These are phyloP conservation scores for Xiphophorus maculatus DNA, from an alignment of 2,113 vertebrate species.

Conservation along the genomic window DNA sequence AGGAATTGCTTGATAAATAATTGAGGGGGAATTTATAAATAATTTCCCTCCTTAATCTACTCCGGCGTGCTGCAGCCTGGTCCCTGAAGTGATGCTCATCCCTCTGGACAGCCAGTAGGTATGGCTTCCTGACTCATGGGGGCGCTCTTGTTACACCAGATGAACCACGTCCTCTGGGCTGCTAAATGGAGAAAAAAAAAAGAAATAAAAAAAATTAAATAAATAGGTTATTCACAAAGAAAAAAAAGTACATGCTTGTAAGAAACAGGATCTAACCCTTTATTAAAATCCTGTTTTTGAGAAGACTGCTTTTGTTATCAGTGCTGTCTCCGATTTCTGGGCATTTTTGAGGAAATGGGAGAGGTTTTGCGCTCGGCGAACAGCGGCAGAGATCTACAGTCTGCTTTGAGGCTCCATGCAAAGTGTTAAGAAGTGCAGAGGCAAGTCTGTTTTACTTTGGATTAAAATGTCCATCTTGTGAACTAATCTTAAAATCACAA, in stretches of 20 bases:
- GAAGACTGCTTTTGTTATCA: slow-evolving; percentile 74
- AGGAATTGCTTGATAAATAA: slow-evolving; percentile 82
- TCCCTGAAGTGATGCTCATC: slow-evolving; percentile 70
- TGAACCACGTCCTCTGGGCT: slow-evolving; percentile 3
- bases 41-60: slow-evolving; percentile 75
- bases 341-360: slow-evolving; percentile 73
- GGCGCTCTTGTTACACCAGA: slow-evolving; percentile 69
- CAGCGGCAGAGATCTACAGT: slow-evolving; percentile 41
- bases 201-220: slow-evolving; percentile 35
- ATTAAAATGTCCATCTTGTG: slow-evolving; percentile 33
- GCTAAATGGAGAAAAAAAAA: slow-evolving; percentile 3
- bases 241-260: slow-evolving; percentile 64
- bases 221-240: slow-evolving; percentile 47
- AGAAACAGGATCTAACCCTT: slow-evolving; percentile 69
- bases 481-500: slow-evolving; percentile 35
- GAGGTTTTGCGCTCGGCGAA: slow-evolving; percentile 42
- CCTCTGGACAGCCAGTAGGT: slow-evolving; percentile 46
- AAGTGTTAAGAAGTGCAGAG: slow-evolving; percentile 41
- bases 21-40: slow-evolving; percentile 81
- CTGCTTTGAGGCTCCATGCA: slow-evolving; percentile 25
- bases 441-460: slow-evolving; percentile 32
- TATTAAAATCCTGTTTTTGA: slow-evolving; percentile 76
- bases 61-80: slow-evolving; percentile 61
- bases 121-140: slow-evolving; percentile 49
- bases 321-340: slow-evolving; percentile 67